Percentiles rank a stretch among this genome's conserved stretches.
Conservation (phyloP, 2,113 vertebrate species). For the Chloropsis hardwickii region DNA sequence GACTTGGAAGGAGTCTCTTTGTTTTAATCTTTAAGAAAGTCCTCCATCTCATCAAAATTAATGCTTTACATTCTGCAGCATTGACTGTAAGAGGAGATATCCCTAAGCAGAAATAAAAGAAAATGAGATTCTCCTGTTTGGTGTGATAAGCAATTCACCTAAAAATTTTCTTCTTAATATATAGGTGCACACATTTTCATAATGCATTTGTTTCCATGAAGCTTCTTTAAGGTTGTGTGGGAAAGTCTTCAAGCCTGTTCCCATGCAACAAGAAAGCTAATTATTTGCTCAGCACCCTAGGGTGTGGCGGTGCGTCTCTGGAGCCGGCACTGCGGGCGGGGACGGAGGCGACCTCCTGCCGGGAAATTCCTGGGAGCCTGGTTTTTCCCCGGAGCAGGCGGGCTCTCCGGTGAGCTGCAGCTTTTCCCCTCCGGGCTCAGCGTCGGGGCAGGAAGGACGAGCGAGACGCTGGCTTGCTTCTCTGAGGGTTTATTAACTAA, state of each 20-base stretch:
- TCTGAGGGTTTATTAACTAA: no score
- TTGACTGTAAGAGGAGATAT: neutral
- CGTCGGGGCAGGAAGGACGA: no score
- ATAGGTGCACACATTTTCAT: neutral
- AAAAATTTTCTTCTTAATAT: neutral
- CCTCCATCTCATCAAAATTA: neutral
- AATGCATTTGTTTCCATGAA: neutral
- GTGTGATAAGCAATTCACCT: neutral
- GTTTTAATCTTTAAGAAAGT: neutral
- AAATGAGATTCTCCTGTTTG: neutral
- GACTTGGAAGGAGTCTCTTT: neutral
- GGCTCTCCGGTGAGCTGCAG: no score
- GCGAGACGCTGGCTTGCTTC: no score
- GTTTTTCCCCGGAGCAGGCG: no score
- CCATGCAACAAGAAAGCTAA: neutral
- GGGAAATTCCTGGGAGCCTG: no score
- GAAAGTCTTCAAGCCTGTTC: neutral
- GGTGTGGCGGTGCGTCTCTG: no score
- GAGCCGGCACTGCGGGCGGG: no score
- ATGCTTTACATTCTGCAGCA: neutral
- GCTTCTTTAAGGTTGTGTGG: neutral
- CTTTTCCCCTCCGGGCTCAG: no score
- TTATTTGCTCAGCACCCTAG: neutral
- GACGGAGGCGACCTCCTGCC: no score
- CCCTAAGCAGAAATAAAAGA: neutral